A percentile compares a stretch with the other conserved stretches of the same genome.
Evolutionary conservation across 2,113 vertebrate genomes (phyloP).

Genomic region (Malurus cyaneus): DNA sequence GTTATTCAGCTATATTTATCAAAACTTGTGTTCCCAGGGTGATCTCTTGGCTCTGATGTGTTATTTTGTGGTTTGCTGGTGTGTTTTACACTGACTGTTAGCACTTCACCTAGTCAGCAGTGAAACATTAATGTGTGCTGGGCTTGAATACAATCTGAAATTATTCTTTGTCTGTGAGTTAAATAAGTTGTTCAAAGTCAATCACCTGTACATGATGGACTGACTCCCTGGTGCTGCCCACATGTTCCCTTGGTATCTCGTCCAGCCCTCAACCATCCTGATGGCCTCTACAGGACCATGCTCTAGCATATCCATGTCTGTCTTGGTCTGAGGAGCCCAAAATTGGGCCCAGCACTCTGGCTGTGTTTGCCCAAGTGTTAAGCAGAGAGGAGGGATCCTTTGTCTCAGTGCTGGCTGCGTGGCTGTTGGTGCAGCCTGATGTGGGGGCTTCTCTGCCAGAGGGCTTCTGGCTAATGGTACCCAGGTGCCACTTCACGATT

Average conservation of each 20-base stretch:
- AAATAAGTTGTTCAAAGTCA: background rate
- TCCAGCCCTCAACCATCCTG: background rate
- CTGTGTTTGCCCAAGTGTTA: background rate
- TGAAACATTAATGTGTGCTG: background rate
- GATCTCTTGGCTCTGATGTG: background rate
- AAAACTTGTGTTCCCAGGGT: background rate
- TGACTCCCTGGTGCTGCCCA: background rate
- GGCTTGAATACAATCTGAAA: background rate
- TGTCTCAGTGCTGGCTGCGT: accelerated
- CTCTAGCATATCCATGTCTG: background rate
- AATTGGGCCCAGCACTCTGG: background rate
- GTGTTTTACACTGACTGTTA: background rate
- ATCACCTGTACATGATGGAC: accelerated
- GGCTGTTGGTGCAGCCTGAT: background rate
- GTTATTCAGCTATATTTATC: background rate
- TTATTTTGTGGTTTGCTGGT: background rate
- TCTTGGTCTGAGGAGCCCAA: background rate
- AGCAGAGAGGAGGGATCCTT: background rate
- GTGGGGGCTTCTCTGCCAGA: background rate
- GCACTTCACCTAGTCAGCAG: background rate
- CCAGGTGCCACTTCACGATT: accelerated
- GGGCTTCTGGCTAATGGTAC: background rate
- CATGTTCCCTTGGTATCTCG: background rate
- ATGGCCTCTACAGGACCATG: background rate
- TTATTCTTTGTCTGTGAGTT: background rate